Evolutionary conservation across 2,888 invertebrate species (phyloP).

Genomic region (Coremacera marginata): DNA sequence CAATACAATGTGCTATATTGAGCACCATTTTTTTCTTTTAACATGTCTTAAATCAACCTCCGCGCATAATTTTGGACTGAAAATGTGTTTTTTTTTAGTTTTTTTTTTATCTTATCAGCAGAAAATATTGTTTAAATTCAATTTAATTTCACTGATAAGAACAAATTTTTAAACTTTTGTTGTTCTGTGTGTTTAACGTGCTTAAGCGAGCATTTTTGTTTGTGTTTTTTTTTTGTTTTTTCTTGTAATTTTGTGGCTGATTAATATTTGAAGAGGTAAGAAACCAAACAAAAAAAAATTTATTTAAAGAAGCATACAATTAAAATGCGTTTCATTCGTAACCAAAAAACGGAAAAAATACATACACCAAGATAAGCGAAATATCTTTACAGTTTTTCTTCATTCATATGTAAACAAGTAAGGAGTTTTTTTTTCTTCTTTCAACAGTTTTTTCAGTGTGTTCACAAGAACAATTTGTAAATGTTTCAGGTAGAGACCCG

Average conservation of each 20-base stretch:
- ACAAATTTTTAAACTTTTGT: background rate
- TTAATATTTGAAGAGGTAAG: background rate
- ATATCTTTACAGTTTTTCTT: background rate
- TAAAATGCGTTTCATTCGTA: background rate
- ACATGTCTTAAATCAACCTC: too few relatives aligned
- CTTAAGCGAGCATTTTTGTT: background rate
- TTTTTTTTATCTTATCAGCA: too few relatives aligned
- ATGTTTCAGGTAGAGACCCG: background rate
- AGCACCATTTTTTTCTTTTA: too few relatives aligned
- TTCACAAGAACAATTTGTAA: background rate
- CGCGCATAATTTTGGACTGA: too few relatives aligned
- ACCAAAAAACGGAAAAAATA: background rate
- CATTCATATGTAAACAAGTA: background rate
- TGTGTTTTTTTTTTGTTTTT: background rate
- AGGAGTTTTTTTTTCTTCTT: background rate
- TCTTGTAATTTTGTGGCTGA: background rate
- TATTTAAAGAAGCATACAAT: background rate
- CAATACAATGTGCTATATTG: too few relatives aligned
- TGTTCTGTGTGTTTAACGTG: background rate
- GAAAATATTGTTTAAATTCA: too few relatives aligned
- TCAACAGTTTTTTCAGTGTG: background rate
- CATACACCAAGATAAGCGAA: background rate
- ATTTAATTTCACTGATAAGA: background rate
- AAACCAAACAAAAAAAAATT: background rate
- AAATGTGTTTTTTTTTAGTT: too few relatives aligned